phyloP scores from a whole-genome alignment of 2,888 invertebrate species.

The Noctua comes region DNA sequence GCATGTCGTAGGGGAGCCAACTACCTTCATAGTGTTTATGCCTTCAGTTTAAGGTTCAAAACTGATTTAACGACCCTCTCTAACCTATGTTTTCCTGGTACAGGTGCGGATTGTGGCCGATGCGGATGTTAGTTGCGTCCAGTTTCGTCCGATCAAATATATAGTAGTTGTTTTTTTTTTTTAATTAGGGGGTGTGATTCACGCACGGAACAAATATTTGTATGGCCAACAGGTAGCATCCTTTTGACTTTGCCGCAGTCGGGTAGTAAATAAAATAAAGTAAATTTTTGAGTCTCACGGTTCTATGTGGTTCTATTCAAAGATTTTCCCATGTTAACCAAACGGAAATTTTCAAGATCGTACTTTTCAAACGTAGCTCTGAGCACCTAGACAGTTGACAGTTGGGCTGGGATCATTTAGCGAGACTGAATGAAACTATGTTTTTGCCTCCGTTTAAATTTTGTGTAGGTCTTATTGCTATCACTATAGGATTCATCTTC shows the following conservation, averaged over 20 bases:
- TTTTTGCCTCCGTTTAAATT: not conserved
- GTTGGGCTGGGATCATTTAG: not conserved
- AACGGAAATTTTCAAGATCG: not conserved
- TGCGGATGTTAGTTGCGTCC: conserved; percentile 32
- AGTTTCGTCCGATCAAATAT: not conserved
- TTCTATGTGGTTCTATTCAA: not conserved
- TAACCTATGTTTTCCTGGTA: conserved; percentile 47
- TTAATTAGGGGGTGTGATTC: not conserved
- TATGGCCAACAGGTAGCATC: not conserved
- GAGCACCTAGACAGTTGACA: not conserved
- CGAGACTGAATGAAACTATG: conserved; percentile 9
- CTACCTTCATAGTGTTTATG: not conserved
- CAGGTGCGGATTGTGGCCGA: conserved; percentile 16
- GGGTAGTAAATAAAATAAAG: not conserved
- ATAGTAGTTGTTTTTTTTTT: not conserved
- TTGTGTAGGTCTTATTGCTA: not conserved
- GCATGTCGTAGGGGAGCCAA: not conserved
- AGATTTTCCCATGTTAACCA: not conserved
- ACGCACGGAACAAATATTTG: not conserved
- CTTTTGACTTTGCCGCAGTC: not conserved
- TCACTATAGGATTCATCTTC: not conserved
- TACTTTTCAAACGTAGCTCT: not conserved
- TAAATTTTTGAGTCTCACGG: not conserved
- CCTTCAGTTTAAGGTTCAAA: not conserved
- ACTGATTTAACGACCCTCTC: not conserved